Evolutionary conservation across 2,797 vertebrate genomes (phyloP).

Genomic region (Siniperca undulata): DNA sequence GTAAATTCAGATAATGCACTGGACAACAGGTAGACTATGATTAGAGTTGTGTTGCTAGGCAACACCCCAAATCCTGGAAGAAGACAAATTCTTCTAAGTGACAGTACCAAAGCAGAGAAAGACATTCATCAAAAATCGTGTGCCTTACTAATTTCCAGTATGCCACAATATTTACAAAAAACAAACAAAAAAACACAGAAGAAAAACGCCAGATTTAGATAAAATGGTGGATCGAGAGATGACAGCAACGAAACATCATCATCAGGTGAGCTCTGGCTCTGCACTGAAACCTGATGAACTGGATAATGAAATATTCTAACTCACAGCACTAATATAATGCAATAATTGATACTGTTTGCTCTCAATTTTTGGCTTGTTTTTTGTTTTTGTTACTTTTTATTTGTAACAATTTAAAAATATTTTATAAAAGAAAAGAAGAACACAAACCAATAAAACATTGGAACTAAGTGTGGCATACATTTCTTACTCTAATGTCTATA

Average conservation of each 20-base stretch:
- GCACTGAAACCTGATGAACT: no score
- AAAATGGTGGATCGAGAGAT: neutral
- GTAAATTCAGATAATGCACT: neutral
- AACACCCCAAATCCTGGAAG: constrained; percentile 6
- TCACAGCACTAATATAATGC: no score
- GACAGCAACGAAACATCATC: neutral
- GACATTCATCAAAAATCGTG: neutral
- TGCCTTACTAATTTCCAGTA: neutral
- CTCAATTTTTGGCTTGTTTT: no score
- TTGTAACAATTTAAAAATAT: no score
- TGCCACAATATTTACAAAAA: neutral
- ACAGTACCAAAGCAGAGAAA: neutral
- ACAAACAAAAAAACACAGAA: neutral
- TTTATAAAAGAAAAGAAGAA: no score
- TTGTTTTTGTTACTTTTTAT: no score
- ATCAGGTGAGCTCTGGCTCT: no score
- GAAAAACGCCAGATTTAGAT: neutral
- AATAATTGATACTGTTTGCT: no score
- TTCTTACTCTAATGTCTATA: no score
- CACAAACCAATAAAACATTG: no score
- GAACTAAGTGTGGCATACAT: no score
- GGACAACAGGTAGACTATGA: neutral
- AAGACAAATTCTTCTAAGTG: neutral
- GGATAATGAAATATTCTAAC: no score
- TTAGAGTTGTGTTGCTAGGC: constrained; percentile 13